A percentile compares a stretch with the other conserved stretches of the same genome.
phyloP scores from a whole-genome alignment of 1,140 invertebrate genomes.

The Drosophila sechellia region DNA sequence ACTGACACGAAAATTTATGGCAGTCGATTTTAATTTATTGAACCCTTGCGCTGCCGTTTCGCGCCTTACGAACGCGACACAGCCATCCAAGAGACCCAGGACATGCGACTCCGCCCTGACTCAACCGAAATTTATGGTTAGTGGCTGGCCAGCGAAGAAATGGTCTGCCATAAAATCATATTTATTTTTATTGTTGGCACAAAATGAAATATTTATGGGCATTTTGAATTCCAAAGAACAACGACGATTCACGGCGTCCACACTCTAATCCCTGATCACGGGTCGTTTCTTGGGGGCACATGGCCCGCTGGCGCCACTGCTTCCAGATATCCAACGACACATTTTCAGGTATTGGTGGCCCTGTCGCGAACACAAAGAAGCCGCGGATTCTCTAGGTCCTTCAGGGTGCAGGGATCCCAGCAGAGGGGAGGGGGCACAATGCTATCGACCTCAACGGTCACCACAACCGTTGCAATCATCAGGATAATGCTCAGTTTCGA shows the following conservation, averaged over 20 bases:
- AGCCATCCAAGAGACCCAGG: slow-evolving; percentile 1
- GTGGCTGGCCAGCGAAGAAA: slow-evolving; percentile 53
- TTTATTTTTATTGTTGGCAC: slow-evolving; percentile 79
- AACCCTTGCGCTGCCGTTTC: slow-evolving; percentile 59
- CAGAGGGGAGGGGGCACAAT: not conserved
- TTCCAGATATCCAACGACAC: slow-evolving; percentile 32
- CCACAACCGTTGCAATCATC: slow-evolving; percentile 25
- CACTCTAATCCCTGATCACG: not conserved
- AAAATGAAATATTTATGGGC: slow-evolving; percentile 79
- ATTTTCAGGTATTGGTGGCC: slow-evolving; percentile 42
- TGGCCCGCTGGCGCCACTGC: slow-evolving; percentile 8
- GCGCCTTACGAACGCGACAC: slow-evolving; percentile 25
- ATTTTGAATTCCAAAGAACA: slow-evolving; percentile 57
- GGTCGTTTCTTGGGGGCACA: slow-evolving; percentile 18
- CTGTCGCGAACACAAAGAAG: slow-evolving; percentile 38
- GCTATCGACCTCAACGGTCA: slow-evolving; percentile 26
- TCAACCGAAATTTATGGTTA: slow-evolving; percentile 65
- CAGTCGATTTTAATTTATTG: slow-evolving; percentile 83
- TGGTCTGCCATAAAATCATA: slow-evolving; percentile 75
- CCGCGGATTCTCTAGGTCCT: slow-evolving; percentile 7
- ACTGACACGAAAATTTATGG: slow-evolving; percentile 83
- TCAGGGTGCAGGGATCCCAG: slow-evolving; percentile 37
- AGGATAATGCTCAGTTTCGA: slow-evolving; percentile 44
- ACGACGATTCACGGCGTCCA: not conserved
- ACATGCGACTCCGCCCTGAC: slow-evolving; percentile 17